Base-by-base conservation (phyloP, 2,888 invertebrate genomes). In the Helobdella robusta region DNA sequence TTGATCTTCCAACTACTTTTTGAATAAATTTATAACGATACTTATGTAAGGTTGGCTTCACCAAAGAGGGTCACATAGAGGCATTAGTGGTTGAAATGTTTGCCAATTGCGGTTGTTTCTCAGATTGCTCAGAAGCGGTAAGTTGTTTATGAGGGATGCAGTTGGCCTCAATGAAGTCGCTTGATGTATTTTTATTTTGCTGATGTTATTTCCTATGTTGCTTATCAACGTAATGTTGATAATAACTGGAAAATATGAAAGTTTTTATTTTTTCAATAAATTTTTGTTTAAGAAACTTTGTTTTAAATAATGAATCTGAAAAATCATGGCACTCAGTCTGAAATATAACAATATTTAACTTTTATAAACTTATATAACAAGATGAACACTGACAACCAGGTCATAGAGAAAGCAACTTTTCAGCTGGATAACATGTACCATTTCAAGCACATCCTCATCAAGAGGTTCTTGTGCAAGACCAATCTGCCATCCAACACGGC, bases 401-500 rank as follows among this genome's bases (percentile, higher is more conserved):
- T 91, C 15, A 76, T 90, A 72, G 89, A 90, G 73, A 83, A 90
- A 73, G 88, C 90, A 0, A 85, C 92, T 84, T 85, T 87, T 66
- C 89, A 89, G 75, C 85, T 66, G 8, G 73, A 72, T 35, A 73
- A 71, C 59, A 83, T 87, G 0, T 94, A 93, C 78, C 84, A 84
- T 62, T 73, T 92, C 69, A 87, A 88, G 0, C 85, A 87, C 71
- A 83, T 86, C 0, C 83, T 85, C 70, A 89, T 89, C 0, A 84
- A 84, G 74, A 82, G 86, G 2, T 68, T 68, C 44, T 62, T 78
- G 15, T 94, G 93, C 75, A 87, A 85, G 79, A 95, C 94, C 0
- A 92, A 95, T 81, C 78, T 90, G 60, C 86, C 91, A 0, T 91
- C 91, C 0, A 91, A 91, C 76, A 94, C 93, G 0, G 94, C 94